Conservation (phyloP, 1,140 invertebrate species). For the Cotesia chilonis region DNA sequence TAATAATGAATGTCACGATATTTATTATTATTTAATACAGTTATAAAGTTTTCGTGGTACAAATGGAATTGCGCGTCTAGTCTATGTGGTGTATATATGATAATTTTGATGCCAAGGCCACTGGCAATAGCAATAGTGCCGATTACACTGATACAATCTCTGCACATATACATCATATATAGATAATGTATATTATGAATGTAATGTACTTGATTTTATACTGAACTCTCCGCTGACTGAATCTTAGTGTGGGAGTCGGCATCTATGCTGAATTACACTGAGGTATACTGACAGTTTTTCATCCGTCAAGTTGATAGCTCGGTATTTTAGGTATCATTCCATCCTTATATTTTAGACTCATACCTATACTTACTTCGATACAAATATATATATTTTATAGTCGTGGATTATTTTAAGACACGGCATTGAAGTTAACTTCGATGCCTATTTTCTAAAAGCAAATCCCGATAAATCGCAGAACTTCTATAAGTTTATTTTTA, state of each 20-base stretch:
- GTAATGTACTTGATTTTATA: background rate
- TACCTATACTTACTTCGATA: no score
- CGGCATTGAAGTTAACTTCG: no score
- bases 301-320: background rate
- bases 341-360: background rate
- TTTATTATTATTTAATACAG: conserved; percentile 19
- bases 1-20: background rate
- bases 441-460: no score
- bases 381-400: no score
- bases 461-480: no score
- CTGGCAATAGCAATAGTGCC: conserved; percentile 3
- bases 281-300: conserved; percentile 17
- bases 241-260: conserved; percentile 21
- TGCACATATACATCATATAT: background rate
- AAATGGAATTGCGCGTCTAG: conserved; percentile 28
- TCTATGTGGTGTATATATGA: conserved; percentile 10
- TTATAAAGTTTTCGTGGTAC: background rate
- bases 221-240: background rate
- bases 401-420: no score
- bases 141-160: conserved; percentile 29
- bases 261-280: conserved; percentile 32
- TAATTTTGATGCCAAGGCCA: conserved; percentile 32
- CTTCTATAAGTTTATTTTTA: no score
- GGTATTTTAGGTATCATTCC: background rate
- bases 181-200: background rate